Evolutionary conservation across 2,113 vertebrate genomes (phyloP).

Genomic region (Entomyzon cyanotis): DNA sequence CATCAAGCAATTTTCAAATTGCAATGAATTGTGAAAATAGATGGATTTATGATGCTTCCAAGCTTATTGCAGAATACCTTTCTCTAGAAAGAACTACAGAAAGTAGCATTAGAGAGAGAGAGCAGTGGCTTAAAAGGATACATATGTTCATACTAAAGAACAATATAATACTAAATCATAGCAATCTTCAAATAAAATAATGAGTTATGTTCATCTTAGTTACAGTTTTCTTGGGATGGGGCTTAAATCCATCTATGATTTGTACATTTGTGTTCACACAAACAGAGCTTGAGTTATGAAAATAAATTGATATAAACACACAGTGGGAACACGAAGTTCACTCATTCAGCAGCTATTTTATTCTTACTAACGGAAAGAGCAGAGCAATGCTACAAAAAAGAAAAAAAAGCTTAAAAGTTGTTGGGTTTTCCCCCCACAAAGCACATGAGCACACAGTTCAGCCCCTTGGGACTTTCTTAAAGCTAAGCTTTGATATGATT

Average conservation of each 20-base stretch:
- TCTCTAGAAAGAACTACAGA: not conserved
- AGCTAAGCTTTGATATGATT: constrained; percentile 54
- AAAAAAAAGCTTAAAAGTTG: not conserved
- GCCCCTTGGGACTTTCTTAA: constrained; percentile 12
- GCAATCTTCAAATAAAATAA: not conserved
- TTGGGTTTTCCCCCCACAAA: not conserved
- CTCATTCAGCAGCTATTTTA: not conserved
- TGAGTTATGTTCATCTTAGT: not conserved
- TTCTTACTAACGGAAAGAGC: not conserved
- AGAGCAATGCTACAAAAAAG: not conserved
- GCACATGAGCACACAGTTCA: not conserved
- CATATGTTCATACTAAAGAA: not conserved
- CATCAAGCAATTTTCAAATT: not conserved
- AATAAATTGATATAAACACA: not conserved
- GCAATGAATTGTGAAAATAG: not conserved
- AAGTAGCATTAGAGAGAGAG: not conserved
- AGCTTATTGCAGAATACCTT: not conserved
- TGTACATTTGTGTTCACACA: not conserved
- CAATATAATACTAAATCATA: not conserved
- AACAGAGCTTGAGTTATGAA: not conserved
- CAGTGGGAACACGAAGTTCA: not conserved
- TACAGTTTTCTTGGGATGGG: not conserved
- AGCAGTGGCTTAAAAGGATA: not conserved
- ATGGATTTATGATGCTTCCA: not conserved
- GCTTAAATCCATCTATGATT: not conserved